Evolutionary conservation across 2,797 vertebrate species (phyloP), one percentile per base, ranked within the genome.

Genomic region (Ataeniobius toweri): DNA sequence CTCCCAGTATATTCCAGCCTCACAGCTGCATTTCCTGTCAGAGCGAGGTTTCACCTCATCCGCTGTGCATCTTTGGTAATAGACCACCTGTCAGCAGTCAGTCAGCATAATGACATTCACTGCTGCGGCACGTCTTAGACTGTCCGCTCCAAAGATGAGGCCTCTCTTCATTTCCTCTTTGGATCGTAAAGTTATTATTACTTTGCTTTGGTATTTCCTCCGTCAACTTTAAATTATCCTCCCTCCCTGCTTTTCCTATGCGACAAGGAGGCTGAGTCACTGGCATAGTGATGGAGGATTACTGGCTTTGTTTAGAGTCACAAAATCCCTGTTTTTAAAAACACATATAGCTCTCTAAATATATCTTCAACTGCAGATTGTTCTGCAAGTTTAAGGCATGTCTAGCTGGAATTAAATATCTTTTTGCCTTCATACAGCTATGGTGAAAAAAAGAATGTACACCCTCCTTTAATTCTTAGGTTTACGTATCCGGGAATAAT

Each of bases 91-190:
- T 92, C 92, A 92, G 87, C 86, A 88, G 86, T 87, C 92, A 90
- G 92, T 92, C 91, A 89, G 87, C 73, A 48, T 92, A 91, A 93
- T 92, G 91, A 91, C 90, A 92, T 89, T 76, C 81, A 84, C 75
- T 8, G 76, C 83, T 76, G 81, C 75, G 44, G 81, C 86, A 65
- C 55, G 44, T 85, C 87, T 88, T 65, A 74, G 79, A 73, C 88
- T 59, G 80, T 88, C 88, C 80, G 28, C 80, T 83, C 85, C 76
- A 73, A 82, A 91, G 89, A 93, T 82, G 91, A 92, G 72, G 85
- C 85, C 77, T 88, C 89, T 90, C 88, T 93, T 94, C 91, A 93
- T 95, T 94, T 94, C 93, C 94, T 93, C 80, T 90, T 75, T 58
- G 86, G 86, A 86, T 85, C 41, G 55, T 78, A 74, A 18, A 72